These are phyloP conservation scores for Lethenteron reissneri DNA, from an alignment of 2,113 vertebrate species.

Conservation along the genomic window DNA sequence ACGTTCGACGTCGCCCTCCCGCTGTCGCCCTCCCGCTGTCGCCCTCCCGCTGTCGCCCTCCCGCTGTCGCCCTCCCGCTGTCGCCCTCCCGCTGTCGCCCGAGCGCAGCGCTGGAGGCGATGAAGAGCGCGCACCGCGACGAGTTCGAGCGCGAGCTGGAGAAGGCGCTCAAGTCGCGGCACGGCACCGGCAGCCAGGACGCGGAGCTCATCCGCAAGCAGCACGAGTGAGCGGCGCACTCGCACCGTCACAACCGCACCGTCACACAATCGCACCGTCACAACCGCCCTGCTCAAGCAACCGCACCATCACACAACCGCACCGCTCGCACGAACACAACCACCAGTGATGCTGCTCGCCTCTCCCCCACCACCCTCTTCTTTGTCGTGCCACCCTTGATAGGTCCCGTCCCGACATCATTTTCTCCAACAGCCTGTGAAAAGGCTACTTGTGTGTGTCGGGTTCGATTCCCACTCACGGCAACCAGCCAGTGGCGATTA, in stretches of 20 bases:
- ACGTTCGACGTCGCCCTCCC: too few species aligned
- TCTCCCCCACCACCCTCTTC: not conserved
- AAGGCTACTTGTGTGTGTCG: not conserved
- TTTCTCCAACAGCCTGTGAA: not conserved
- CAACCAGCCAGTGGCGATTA: too few species aligned
- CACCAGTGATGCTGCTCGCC: too few species aligned
- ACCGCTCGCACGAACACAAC: not conserved
- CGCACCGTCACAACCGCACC: not conserved
- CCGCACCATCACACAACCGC: not conserved
- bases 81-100: too few species aligned
- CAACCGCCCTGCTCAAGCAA: not conserved
- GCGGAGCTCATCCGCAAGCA: constrained; percentile 33
- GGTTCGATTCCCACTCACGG: too few species aligned
- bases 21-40: too few species aligned
- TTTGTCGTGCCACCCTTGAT: not conserved
- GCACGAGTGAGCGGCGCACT: constrained; percentile 27
- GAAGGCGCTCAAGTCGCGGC: constrained; percentile 29
- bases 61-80: too few species aligned
- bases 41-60: too few species aligned
- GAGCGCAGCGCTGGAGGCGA: constrained; percentile 34
- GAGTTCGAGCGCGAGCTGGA: constrained; percentile 42
- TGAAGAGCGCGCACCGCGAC: constrained; percentile 41
- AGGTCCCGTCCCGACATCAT: not conserved
- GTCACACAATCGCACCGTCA: not conserved
- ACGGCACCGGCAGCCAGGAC: constrained; percentile 29